Base-by-base conservation (phyloP, 2,797 vertebrate species). In the Picus viridis region DNA sequence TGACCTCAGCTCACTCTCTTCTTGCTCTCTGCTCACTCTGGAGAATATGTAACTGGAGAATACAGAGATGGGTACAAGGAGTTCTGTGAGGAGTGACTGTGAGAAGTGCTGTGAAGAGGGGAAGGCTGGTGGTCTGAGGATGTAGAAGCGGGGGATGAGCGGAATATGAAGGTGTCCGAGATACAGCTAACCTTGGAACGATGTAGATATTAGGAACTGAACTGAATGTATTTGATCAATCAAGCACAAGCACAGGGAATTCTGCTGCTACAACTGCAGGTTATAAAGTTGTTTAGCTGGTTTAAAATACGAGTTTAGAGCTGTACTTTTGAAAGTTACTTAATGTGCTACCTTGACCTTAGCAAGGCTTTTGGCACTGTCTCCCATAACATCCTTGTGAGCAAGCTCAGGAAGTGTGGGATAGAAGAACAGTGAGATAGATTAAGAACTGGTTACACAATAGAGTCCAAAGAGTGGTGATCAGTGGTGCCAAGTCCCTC, bases 1-100 rank as follows among this genome's bases (percentile, higher is more conserved):
- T 47, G 17, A 43, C 6, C 3, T 79, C 49, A 59, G 1, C 16
- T 49, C 3, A 0, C 53, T 69, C 20, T 70, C 39, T 0, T 0
- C 29, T 51, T 81, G 32, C 49, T 78, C 41, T 71, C 29, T 39
- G 6, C 39, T 54, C n/a, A 29, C 19, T 5, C 23, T 49, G 36
- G 41, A 54, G 51, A 68, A 20, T 0, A 1, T 45, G 29, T 77
- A 24, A 53, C 5, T 41, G 19, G 10, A 63, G 53, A 5, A 6
- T 64, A 10, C n/a, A 29, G 1, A 41, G 70, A 24, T 4, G 18
- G 15, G 12, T 80, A 20, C 10, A n/a, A 32, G 34, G 11, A 3
- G 5, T 47, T 15, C 23, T 61, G 36, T 20, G 23, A 36, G 36
- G 4, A 69, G 23, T 2, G 0, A 23, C 32, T 9, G 2, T 68